Evolutionary conservation across 2,888 invertebrate genomes (phyloP).

Genomic region (Hofmannophila pseudospretella): DNA sequence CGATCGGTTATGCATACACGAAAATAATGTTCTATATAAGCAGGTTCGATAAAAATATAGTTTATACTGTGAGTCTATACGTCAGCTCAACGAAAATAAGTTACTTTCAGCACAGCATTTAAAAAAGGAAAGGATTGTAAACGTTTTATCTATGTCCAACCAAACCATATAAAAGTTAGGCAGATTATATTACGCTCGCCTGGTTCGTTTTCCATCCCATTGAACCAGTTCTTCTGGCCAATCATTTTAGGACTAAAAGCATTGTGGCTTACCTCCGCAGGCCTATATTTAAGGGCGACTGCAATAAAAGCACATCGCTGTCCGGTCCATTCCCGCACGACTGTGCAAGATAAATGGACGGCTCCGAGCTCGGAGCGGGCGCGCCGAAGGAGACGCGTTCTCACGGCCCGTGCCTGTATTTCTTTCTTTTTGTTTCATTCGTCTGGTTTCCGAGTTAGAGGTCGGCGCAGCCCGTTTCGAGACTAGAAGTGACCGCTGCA

Average conservation of each 20-base stretch:
- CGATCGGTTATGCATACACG: too few species aligned
- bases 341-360: constrained; percentile 74
- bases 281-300: constrained; percentile 73
- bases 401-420: constrained; percentile 73
- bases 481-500: constrained; percentile 65
- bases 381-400: constrained; percentile 66
- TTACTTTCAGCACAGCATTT: too few species aligned
- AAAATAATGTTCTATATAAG: too few species aligned
- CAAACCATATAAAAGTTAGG: not conserved
- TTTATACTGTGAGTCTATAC: too few species aligned
- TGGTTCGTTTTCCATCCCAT: constrained; percentile 13
- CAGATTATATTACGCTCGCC: constrained; percentile 4
- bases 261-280: constrained; percentile 53
- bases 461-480: constrained; percentile 53
- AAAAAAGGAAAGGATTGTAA: not conserved
- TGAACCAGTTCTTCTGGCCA: constrained; percentile 41
- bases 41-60: too few species aligned
- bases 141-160: not conserved
- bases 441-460: constrained; percentile 70
- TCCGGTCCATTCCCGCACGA: constrained; percentile 73
- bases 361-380: constrained; percentile 37
- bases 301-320: constrained; percentile 73
- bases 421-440: constrained; percentile 69
- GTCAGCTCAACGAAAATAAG: too few species aligned
- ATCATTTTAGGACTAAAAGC: constrained; percentile 60